A percentile compares a stretch with the other conserved stretches of the same genome.
phyloP scores from a whole-genome alignment of 1,140 invertebrate species.

The Sycobia sp. region DNA sequence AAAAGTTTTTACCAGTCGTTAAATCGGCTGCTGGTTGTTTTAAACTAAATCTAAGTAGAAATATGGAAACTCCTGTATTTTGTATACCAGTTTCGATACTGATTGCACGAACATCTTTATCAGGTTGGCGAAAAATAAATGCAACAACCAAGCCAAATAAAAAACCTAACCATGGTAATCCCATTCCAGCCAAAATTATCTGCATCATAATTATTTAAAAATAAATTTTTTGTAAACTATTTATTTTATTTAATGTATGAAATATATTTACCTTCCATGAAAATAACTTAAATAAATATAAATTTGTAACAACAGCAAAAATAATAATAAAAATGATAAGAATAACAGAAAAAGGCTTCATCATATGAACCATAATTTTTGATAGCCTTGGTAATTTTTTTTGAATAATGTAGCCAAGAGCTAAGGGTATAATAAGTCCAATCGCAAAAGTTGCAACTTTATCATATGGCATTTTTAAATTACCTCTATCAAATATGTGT shows the following conservation, averaged over 20 bases:
- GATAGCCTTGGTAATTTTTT: conserved; percentile 70
- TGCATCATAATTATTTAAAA: conserved; percentile 53
- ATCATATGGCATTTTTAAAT: conserved; percentile 79
- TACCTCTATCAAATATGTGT: conserved; percentile 74
- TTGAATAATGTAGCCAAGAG: conserved; percentile 79
- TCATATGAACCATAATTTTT: conserved; percentile 74
- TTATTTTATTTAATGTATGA: no score
- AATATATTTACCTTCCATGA: conserved; percentile 78
- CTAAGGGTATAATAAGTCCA: conserved; percentile 81
- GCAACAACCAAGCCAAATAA: conserved; percentile 72
- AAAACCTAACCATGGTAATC: conserved; percentile 89
- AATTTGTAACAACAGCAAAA: conserved; percentile 91
- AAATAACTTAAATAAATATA: conserved; percentile 89
- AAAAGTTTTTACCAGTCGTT: conserved; percentile 70
- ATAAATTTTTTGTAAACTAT: background rate
- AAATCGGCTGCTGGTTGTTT: conserved; percentile 77
- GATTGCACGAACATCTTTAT: conserved; percentile 79
- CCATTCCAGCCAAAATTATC: conserved; percentile 82
- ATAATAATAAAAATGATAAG: conserved; percentile 87
- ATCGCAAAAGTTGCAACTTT: conserved; percentile 78
- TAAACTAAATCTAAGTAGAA: conserved; percentile 75
- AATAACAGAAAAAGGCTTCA: conserved; percentile 84
- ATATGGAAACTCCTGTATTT: conserved; percentile 92
- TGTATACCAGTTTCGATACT: conserved; percentile 93
- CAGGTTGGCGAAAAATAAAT: conserved; percentile 66